Evolutionary conservation across 2,888 invertebrate genomes (phyloP).

Genomic region (Pristionchus japonicus): DNA sequence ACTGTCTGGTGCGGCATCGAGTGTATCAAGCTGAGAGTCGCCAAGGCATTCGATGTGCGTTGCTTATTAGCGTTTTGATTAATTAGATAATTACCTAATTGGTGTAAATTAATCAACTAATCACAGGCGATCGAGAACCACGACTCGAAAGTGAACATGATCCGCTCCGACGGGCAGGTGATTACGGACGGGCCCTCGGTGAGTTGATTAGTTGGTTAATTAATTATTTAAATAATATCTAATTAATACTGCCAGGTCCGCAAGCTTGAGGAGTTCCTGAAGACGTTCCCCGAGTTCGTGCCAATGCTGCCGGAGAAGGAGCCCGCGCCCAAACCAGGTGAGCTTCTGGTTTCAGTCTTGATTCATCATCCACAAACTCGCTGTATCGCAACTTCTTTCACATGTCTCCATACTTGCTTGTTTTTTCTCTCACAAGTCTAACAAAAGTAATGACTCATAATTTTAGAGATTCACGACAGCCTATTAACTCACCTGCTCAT

Average conservation of each 20-base stretch:
- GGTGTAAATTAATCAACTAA: not conserved
- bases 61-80: not conserved
- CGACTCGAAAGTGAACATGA: not conserved
- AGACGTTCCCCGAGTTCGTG: constrained; percentile 28
- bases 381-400: too few species aligned
- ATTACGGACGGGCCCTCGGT: constrained; percentile 15
- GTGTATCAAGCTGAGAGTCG: constrained; percentile 43
- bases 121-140: not conserved
- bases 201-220: not conserved
- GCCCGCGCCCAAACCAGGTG: constrained; percentile 1
- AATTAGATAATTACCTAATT: not conserved
- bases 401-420: not conserved
- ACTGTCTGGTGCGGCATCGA: constrained; percentile 47
- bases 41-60: constrained; percentile 23
- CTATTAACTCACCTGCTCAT: not conserved
- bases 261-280: not conserved
- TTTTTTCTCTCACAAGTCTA: too few species aligned
- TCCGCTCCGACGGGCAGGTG: constrained; percentile 25
- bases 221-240: not conserved
- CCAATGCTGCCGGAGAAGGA: constrained; percentile 41
- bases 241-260: not conserved
- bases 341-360: too few species aligned
- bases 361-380: too few species aligned
- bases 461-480: too few species aligned
- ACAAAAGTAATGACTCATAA: too few species aligned